Conservation (phyloP, 2,113 vertebrate species). For the Bubalus kerabau region DNA sequence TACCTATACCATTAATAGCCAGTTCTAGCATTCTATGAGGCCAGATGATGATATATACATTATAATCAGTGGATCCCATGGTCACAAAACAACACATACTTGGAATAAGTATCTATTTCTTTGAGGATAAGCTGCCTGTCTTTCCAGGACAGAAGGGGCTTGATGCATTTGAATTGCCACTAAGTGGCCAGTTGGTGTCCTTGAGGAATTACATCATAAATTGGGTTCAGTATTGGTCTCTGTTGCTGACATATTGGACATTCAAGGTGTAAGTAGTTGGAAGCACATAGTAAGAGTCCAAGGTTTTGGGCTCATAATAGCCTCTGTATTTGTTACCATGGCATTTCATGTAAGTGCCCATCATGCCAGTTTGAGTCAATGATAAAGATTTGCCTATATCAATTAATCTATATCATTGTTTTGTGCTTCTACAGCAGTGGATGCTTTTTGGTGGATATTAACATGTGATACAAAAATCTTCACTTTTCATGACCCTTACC, state of each 20-base stretch:
- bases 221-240: background rate
- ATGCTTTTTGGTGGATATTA: background rate
- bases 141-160: background rate
- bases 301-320: background rate
- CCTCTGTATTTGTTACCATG: background rate
- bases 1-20: background rate
- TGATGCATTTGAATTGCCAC: background rate
- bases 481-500: background rate
- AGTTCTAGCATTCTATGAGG: background rate
- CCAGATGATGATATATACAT: background rate
- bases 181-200: background rate
- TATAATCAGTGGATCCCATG: background rate
- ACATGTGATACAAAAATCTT: background rate
- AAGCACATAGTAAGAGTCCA: background rate
- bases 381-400: background rate
- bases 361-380: background rate
- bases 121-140: background rate
- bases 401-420: background rate
- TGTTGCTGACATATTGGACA: background rate
- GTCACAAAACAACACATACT: background rate
- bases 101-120: background rate
- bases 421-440: background rate
- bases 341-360: background rate
- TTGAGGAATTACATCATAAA: background rate
- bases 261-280: background rate